Base-by-base conservation (phyloP, 2,888 invertebrate species). In the Pachliopta kotzebuea region DNA sequence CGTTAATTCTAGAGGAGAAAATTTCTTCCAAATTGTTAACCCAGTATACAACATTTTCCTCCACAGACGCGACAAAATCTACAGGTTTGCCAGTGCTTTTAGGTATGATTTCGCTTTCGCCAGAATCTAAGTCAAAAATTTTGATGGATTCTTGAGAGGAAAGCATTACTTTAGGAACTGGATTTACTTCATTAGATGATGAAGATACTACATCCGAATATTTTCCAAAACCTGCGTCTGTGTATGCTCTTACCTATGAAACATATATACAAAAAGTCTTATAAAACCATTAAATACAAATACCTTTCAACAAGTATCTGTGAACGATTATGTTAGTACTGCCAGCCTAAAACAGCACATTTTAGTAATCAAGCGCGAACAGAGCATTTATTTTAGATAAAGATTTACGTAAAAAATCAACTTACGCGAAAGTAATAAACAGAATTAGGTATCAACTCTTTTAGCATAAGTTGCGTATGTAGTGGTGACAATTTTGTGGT, bases 11-110 rank as follows among this genome's bases (percentile, higher is more conserved):
- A 1, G 94, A 94, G 26, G 93, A 93, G 71, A 95, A 93, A 67
- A 96, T 84, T 79, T 96, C 95, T 68, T 95, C 94, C 77, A 94
- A 92, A 73, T 96, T 94, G 75, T 97, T 96, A 18, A 97, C 94
- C 97, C 97, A 98, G 74, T 96, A 96, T 7, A 97, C 89, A 24
- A 94, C 93, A 63, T 94, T 93, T 75, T 97, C 97, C 71, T 94
- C 93, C 4, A 95, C 93, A 50, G 95, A 90, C 67, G 94, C 93
- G 11, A 94, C 92, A 65, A 97, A 92, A 75, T 96, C 95, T 14
- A 95, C 91, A 0, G 96, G 95, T 63, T 94, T 94, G 9, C 94
- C 94, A 9, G 94, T 94, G 50, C 94, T 94, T 66, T 94, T 93
- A 14, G 94, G 83, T 56, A 94, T 87, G 1, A 91, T 93, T 69